A percentile compares a stretch with the other conserved stretches of the same genome.
Conservation (phyloP, 2,797 vertebrate species). For the Neosilurus mollespiculum region DNA sequence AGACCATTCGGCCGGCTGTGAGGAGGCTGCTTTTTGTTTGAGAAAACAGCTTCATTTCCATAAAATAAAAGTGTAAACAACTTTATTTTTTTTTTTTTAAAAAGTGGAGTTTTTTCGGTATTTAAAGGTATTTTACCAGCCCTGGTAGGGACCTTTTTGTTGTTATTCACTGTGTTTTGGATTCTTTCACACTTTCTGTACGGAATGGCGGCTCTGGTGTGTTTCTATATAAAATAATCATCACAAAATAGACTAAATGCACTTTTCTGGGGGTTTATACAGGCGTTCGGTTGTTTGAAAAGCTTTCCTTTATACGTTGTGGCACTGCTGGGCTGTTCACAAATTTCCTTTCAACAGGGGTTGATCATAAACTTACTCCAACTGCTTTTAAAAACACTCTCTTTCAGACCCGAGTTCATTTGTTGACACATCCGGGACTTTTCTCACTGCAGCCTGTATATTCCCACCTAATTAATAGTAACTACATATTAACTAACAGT, state of each 20-base stretch:
- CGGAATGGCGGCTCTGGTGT: constrained; percentile 7
- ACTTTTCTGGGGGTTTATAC: neutral
- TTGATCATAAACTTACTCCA: constrained; percentile 2
- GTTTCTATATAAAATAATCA: neutral
- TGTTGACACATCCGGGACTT: neutral
- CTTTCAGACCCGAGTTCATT: neutral
- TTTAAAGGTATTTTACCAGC: neutral
- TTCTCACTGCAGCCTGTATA: neutral
- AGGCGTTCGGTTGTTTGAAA: neutral
- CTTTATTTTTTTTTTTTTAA: neutral
- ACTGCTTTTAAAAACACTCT: neutral
- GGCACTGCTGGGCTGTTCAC: neutral
- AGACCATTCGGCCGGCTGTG: constrained; percentile 48
- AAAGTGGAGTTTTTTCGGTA: too few relatives aligned
- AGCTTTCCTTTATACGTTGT: neutral
- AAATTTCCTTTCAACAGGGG: constrained; percentile 2
- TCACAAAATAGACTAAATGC: neutral
- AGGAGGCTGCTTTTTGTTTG: constrained; percentile 45
- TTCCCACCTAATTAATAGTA: neutral
- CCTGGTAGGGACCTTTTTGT: constrained; percentile 5
- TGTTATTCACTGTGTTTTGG: constrained; percentile 1
- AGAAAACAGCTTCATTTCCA: neutral
- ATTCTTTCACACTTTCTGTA: neutral
- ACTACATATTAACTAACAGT: neutral
- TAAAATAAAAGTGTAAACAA: neutral